These are phyloP conservation scores for Pyrgus malvae DNA, from an alignment of 2,888 invertebrate genomes.

Conservation along the genomic window DNA sequence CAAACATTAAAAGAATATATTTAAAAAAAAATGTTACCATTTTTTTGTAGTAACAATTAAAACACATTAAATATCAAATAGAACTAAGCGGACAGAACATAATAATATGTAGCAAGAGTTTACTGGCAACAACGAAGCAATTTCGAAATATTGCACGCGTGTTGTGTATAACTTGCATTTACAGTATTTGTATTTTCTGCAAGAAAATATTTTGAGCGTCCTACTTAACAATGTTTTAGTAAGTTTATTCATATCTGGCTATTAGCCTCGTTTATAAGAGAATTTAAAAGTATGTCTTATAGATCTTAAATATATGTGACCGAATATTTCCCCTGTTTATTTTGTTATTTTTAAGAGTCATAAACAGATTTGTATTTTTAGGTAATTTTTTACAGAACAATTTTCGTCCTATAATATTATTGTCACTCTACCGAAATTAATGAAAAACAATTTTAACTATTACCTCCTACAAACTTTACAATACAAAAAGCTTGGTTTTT, in stretches of 20 bases:
- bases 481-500: too few species aligned
- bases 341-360: neutral
- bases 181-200: constrained; percentile 25
- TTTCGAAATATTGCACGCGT: constrained; percentile 20
- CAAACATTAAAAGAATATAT: too few species aligned
- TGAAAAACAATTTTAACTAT: too few species aligned
- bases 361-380: too few species aligned
- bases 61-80: too few species aligned
- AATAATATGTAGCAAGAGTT: neutral
- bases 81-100: too few species aligned
- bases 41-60: too few species aligned
- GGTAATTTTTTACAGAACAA: too few species aligned
- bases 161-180: constrained; percentile 10
- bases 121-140: neutral
- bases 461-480: too few species aligned
- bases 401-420: too few species aligned
- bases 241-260: constrained; percentile 32
- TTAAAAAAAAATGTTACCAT: too few species aligned
- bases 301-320: neutral
- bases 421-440: too few species aligned
- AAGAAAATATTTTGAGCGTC: constrained; percentile 25
- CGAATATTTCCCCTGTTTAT: constrained; percentile 7
- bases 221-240: constrained; percentile 31
- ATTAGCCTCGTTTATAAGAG: constrained; percentile 29
- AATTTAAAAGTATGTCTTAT: constrained; percentile 12